Conservation (phyloP, 2,888 invertebrate species). For the Unio delphinus region DNA sequence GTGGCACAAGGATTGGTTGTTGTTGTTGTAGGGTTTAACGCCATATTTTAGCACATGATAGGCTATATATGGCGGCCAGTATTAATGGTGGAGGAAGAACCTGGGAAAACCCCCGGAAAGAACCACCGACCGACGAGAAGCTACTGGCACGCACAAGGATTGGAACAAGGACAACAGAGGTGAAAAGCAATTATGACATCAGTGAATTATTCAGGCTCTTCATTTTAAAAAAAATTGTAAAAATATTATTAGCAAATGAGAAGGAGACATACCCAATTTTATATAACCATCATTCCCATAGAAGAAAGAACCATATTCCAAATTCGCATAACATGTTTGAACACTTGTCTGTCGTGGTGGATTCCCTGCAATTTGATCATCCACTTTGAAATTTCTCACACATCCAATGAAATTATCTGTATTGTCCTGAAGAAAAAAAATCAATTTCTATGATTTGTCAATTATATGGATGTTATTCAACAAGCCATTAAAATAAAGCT, state of each 20-base stretch:
- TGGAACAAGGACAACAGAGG: background rate
- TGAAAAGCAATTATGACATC: background rate
- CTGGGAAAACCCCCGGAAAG: too few relatives aligned
- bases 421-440: constrained; percentile 73
- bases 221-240: background rate
- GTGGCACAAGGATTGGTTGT: too few relatives aligned
- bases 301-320: constrained; percentile 89
- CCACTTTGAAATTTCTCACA: constrained; percentile 80
- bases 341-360: constrained; percentile 73
- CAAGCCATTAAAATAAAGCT: too few relatives aligned
- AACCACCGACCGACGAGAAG: too few relatives aligned
- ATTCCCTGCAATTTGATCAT: constrained; percentile 78
- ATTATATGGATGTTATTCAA: too few relatives aligned
- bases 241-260: background rate
- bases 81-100: too few relatives aligned
- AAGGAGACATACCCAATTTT: constrained; percentile 75
- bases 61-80: too few relatives aligned
- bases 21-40: too few relatives aligned
- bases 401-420: constrained; percentile 86
- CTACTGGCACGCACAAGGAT: too few relatives aligned
- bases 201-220: too few relatives aligned
- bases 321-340: constrained; percentile 82
- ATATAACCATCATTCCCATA: constrained; percentile 80
- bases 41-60: too few relatives aligned
- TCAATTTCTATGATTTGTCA: too few relatives aligned